Evolutionary conservation across 2,888 invertebrate species (phyloP).

Genomic region (Pardosa pseudoannulata): DNA sequence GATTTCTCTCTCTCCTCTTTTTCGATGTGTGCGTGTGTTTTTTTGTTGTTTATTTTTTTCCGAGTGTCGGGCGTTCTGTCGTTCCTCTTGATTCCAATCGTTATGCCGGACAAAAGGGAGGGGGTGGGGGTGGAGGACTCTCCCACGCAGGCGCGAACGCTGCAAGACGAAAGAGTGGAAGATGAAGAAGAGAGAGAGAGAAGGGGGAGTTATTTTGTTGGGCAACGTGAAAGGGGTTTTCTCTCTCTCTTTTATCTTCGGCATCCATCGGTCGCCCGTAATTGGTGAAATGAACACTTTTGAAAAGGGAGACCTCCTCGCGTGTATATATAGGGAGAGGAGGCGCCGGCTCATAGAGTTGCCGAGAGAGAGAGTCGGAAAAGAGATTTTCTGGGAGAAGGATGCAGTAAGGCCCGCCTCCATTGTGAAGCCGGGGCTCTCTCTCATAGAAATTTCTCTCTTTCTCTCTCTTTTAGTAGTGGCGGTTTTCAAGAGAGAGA

Average conservation of each 20-base stretch:
- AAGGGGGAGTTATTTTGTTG: conserved; percentile 18
- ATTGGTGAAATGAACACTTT: conserved; percentile 71
- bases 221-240: conserved; percentile 19
- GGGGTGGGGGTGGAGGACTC: conserved; percentile 7
- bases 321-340: conserved; percentile 24
- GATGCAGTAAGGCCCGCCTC: conserved; percentile 37
- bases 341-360: conserved; percentile 18
- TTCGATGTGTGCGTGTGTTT: neutral
- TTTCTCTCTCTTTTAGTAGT: conserved; percentile 32
- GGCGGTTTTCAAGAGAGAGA: conserved; percentile 51
- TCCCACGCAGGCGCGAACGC: conserved; percentile 14
- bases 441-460: conserved; percentile 36
- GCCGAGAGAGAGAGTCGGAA: conserved; percentile 13
- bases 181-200: conserved; percentile 4
- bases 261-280: conserved; percentile 58
- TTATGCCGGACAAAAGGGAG: conserved; percentile 24
- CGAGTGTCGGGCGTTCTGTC: conserved; percentile 14
- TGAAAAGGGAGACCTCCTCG: conserved; percentile 48
- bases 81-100: conserved; percentile 36
- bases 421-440: conserved; percentile 50
- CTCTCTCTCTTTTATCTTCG: conserved; percentile 40
- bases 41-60: neutral
- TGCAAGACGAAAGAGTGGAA: conserved; percentile 1
- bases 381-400: conserved; percentile 34
- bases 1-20: neutral